A percentile compares a stretch with the other conserved stretches of the same genome.
Evolutionary conservation across 2,797 vertebrate species (phyloP).

Genomic region (Spinus pinus): DNA sequence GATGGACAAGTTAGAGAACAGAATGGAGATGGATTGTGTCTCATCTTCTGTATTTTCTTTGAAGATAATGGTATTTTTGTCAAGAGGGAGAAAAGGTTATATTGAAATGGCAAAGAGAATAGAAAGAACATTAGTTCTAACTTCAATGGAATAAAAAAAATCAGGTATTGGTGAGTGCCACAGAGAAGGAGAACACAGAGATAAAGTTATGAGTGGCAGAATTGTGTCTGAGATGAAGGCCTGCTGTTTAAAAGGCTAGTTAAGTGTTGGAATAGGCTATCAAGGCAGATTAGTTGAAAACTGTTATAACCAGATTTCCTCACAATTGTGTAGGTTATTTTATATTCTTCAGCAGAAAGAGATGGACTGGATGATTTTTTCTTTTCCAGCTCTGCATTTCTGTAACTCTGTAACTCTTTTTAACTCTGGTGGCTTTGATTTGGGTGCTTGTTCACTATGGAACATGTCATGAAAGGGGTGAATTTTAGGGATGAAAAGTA

Average conservation of each 20-base stretch:
- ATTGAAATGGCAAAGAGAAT: background rate
- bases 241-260: background rate
- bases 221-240: background rate
- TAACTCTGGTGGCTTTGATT: background rate
- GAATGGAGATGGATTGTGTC: conserved; percentile 2
- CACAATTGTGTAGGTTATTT: background rate
- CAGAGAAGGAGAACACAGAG: background rate
- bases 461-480: background rate
- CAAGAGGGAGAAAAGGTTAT: background rate
- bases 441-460: background rate
- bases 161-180: background rate
- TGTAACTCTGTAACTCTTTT: background rate
- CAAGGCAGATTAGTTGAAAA: background rate
- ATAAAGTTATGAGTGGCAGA: conserved; percentile 8
- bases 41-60: conserved; percentile 1
- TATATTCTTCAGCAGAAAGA: background rate
- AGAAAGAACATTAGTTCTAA: conserved; percentile 14
- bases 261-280: background rate
- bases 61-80: conserved; percentile 18
- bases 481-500: background rate
- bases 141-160: background rate
- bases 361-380: background rate
- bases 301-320: background rate
- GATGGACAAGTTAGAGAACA: conserved; percentile 1
- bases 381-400: background rate